phyloP scores from a whole-genome alignment of 2,888 invertebrate genomes.

The Nysson spinosus region DNA sequence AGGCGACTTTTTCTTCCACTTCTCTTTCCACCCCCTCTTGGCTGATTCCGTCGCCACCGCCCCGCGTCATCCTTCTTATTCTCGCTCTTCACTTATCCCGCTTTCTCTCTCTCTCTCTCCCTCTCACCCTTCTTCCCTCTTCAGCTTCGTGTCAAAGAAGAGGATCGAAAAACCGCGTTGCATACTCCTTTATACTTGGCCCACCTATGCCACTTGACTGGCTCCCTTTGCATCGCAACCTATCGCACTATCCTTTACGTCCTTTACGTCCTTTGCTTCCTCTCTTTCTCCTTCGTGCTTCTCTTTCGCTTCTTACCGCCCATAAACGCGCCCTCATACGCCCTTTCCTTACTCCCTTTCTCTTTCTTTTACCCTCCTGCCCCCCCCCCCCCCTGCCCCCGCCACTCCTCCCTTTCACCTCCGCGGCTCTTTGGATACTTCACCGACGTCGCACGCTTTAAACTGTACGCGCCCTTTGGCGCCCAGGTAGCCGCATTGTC shows the following conservation, averaged over 20 bases:
- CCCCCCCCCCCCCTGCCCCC: background rate
- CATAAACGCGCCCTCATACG: slow-evolving; percentile 4
- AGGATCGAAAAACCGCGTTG: slow-evolving; percentile 50
- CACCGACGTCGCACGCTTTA: slow-evolving; percentile 29
- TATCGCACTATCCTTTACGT: background rate
- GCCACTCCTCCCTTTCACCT: background rate
- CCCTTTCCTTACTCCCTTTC: background rate
- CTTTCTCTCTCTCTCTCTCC: slow-evolving; percentile 13
- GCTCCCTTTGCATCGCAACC: slow-evolving; percentile 14
- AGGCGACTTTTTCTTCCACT: slow-evolving; percentile 79
- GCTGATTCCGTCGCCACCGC: no score
- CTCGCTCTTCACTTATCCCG: slow-evolving; percentile 57
- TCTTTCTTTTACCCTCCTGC: background rate
- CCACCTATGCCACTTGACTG: slow-evolving; percentile 53
- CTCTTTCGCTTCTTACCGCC: background rate
- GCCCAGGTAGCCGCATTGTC: slow-evolving; percentile 74
- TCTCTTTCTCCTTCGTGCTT: background rate
- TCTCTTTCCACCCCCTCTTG: slow-evolving; percentile 57
- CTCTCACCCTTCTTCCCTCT: slow-evolving; percentile 9
- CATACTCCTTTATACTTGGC: slow-evolving; percentile 50
- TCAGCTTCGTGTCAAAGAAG: slow-evolving; percentile 48
- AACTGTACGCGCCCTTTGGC: slow-evolving; percentile 58
- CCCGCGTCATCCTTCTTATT: slow-evolving; percentile 78
- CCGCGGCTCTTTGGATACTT: background rate
- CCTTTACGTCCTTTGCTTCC: background rate